Conservation (phyloP, 2,797 vertebrate species). For the Antennarius maculatus region DNA sequence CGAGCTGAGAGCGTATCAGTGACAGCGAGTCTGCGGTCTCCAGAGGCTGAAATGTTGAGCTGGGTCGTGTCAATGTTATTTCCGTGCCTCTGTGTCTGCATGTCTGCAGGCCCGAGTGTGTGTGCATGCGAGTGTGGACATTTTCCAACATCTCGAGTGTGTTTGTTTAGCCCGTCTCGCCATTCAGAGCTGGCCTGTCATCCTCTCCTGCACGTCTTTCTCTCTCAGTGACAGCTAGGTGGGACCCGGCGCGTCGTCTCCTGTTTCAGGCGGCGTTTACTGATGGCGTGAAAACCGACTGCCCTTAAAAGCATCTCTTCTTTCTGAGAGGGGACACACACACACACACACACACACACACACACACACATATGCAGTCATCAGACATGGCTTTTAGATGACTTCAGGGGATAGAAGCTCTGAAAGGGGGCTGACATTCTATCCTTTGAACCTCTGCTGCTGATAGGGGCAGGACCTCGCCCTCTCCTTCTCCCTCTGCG, state of each 20-base stretch:
- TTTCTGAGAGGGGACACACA: slow-evolving; percentile 20
- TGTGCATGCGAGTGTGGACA: slow-evolving; percentile 33
- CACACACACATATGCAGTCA: slow-evolving; percentile 13
- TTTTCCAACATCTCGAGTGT: slow-evolving; percentile 51
- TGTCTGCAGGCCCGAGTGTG: slow-evolving; percentile 12
- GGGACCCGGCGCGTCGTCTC: slow-evolving; percentile 56
- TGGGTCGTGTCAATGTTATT: slow-evolving; percentile 59
- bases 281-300: slow-evolving; percentile 55
- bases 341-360: slow-evolving; percentile 6
- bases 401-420: slow-evolving; percentile 72
- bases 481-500: slow-evolving; percentile 51
- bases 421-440: slow-evolving; percentile 71
- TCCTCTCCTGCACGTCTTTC: slow-evolving; percentile 56
- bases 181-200: slow-evolving; percentile 62
- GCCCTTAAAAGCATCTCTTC: slow-evolving; percentile 44
- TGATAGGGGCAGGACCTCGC: slow-evolving; percentile 66
- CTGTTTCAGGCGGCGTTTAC: slow-evolving; percentile 60
- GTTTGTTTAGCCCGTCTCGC: slow-evolving; percentile 74
- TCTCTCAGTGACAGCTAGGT: slow-evolving; percentile 70
- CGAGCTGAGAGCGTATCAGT: slow-evolving; percentile 60
- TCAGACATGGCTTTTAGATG: slow-evolving; percentile 66
- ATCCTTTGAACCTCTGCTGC: slow-evolving; percentile 69
- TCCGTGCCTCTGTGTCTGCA: slow-evolving; percentile 39
- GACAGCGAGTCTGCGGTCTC: slow-evolving; percentile 73
- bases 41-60: slow-evolving; percentile 56